Percentiles rank a stretch among this genome's conserved stretches.
These are phyloP conservation scores for Merodon equestris DNA, from an alignment of 2,888 invertebrate species.

Conservation along the genomic window DNA sequence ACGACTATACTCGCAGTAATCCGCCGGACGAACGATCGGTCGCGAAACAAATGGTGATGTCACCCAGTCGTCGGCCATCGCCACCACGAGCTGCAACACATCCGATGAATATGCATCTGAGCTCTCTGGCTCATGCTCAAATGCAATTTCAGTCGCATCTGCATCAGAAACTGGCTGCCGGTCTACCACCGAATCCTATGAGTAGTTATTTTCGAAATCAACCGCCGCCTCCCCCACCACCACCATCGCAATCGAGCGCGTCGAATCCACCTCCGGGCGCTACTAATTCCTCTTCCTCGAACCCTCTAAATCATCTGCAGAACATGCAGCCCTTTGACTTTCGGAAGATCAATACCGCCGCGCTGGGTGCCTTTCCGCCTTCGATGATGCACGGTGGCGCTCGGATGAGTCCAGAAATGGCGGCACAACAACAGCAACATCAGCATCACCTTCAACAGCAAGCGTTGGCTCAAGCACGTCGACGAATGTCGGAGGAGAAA, in stretches of 20 bases:
- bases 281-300: constrained; percentile 75
- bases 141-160: constrained; percentile 78
- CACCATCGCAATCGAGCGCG: constrained; percentile 72
- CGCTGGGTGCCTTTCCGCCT: constrained; percentile 79
- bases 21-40: constrained; percentile 49
- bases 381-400: constrained; percentile 72
- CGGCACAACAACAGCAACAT: constrained; percentile 75
- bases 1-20: constrained; percentile 55
- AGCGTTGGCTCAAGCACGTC: constrained; percentile 78
- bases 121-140: constrained; percentile 77
- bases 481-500: constrained; percentile 80
- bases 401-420: constrained; percentile 75
- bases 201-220: constrained; percentile 75
- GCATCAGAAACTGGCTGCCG: constrained; percentile 78
- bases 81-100: constrained; percentile 80
- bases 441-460: constrained; percentile 75
- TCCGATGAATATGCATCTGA: constrained; percentile 79
- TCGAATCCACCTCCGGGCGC: constrained; percentile 60
- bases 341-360: constrained; percentile 83
- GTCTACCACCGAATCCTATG: constrained; percentile 71
- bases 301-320: constrained; percentile 92
- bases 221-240: constrained; percentile 72
- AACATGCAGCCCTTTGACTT: constrained; percentile 98
- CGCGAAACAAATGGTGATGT: constrained; percentile 81
- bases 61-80: constrained; percentile 84